phyloP scores from a whole-genome alignment of 2,113 vertebrate genomes.

The Epinephelus cyanopodus region DNA sequence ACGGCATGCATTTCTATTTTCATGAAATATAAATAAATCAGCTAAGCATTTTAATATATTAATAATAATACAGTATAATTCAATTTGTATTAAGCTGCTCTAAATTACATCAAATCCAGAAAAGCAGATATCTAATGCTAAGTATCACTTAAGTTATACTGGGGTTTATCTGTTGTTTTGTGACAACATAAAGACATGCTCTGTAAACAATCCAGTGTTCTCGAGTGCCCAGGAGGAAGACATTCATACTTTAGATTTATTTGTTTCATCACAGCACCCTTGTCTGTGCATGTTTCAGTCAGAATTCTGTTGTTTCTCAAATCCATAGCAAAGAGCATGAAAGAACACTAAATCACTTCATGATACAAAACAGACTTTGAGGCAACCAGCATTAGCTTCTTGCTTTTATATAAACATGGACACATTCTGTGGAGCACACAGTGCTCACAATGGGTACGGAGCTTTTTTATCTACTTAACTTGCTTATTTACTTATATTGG shows the following conservation, averaged over 20 bases:
- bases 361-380: too few species aligned
- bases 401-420: too few species aligned
- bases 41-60: neutral
- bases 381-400: too few species aligned
- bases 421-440: too few species aligned
- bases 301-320: neutral
- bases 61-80: neutral
- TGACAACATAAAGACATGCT: neutral
- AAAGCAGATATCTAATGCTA: neutral
- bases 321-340: neutral
- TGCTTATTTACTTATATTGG: neutral
- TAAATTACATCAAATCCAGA: neutral
- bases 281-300: neutral
- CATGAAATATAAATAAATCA: neutral
- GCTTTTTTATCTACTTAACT: too few species aligned
- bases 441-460: too few species aligned
- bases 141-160: neutral
- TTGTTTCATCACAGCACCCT: neutral
- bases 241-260: neutral
- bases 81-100: neutral
- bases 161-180: neutral
- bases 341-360: too few species aligned
- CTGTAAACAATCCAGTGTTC: neutral
- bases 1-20: neutral
- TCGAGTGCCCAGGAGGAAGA: neutral